phyloP scores from a whole-genome alignment of 2,113 vertebrate species.

The Scomber scombrus region DNA sequence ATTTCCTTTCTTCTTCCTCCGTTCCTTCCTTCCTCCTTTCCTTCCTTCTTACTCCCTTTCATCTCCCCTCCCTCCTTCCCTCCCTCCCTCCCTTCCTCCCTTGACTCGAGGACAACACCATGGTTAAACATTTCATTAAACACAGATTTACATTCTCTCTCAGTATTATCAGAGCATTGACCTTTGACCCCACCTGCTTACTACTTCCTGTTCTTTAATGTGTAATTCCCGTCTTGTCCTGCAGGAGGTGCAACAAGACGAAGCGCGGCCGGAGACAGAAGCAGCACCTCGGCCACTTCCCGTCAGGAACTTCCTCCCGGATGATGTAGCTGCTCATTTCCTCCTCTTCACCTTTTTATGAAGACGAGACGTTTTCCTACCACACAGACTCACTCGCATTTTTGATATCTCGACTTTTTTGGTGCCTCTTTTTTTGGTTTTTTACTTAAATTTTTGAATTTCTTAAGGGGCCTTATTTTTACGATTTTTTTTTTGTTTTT shows the following conservation, averaged over 20 bases:
- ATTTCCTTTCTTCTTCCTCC: too few species aligned
- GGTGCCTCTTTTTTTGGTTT: constrained; percentile 70
- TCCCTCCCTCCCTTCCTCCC: too few species aligned
- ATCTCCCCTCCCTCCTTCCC: too few species aligned
- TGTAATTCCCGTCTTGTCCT: constrained; percentile 58
- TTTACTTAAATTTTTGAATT: constrained; percentile 47
- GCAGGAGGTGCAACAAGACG: constrained; percentile 96
- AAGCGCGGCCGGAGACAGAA: constrained; percentile 97
- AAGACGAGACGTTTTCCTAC: constrained; percentile 67
- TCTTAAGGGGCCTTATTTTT: constrained; percentile 79
- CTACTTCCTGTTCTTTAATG: neutral
- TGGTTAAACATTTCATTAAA: too few species aligned
- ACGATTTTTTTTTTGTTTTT: constrained; percentile 69
- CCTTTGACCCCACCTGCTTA: too few species aligned
- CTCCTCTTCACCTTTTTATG: constrained; percentile 75
- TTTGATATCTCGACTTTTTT: constrained; percentile 72
- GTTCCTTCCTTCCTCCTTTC: too few species aligned
- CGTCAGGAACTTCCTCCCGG: constrained; percentile 94
- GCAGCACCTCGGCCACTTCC: constrained; percentile 97
- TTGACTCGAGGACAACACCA: too few species aligned
- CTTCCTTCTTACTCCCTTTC: too few species aligned
- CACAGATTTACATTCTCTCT: too few species aligned
- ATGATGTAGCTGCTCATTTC: constrained; percentile 90
- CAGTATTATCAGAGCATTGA: too few species aligned
- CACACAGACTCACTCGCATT: constrained; percentile 73